A percentile compares a stretch with the other conserved stretches of the same genome.
These are phyloP conservation scores for Sclerodermus sp. DNA, from an alignment of 2,888 invertebrate genomes.

Conservation along the genomic window DNA sequence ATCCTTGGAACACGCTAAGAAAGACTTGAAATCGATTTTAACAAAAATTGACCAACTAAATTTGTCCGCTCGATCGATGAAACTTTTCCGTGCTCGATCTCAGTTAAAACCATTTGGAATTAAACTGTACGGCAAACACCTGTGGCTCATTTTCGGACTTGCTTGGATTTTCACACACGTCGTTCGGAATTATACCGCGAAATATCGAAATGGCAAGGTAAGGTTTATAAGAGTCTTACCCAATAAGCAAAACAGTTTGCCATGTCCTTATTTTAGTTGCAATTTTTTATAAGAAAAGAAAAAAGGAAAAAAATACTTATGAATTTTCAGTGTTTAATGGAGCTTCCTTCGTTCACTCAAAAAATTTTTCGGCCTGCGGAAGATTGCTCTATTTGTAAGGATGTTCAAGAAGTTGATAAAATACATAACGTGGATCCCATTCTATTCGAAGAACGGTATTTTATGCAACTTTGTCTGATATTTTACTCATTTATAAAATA, in stretches of 20 bases:
- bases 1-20: slow-evolving; percentile 32
- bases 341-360: slow-evolving; percentile 38
- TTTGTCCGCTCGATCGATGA: slow-evolving; percentile 18
- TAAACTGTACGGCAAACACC: slow-evolving; percentile 17
- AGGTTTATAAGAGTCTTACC: too few species aligned
- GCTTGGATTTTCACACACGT: slow-evolving; percentile 26
- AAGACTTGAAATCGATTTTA: slow-evolving; percentile 35
- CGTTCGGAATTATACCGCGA: slow-evolving; percentile 19
- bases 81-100: slow-evolving; percentile 23
- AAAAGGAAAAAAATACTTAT: slow-evolving; percentile 9
- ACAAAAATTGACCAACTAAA: slow-evolving; percentile 27
- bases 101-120: slow-evolving; percentile 20
- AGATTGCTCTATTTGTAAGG: slow-evolving; percentile 76
- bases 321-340: slow-evolving; percentile 42
- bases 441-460: slow-evolving; percentile 72
- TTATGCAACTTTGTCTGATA: too few species aligned
- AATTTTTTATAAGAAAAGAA: background rate
- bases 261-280: background rate
- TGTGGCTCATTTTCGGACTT: slow-evolving; percentile 26
- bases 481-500: too few species aligned
- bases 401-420: slow-evolving; percentile 67
- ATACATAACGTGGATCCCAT: slow-evolving; percentile 68
- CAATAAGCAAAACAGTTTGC: background rate
- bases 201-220: slow-evolving; percentile 28
- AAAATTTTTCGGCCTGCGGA: slow-evolving; percentile 74